A percentile compares a stretch with the other conserved stretches of the same genome.
phyloP scores from a whole-genome alignment of 2,797 vertebrate genomes.

The Hyperoplus immaculatus region DNA sequence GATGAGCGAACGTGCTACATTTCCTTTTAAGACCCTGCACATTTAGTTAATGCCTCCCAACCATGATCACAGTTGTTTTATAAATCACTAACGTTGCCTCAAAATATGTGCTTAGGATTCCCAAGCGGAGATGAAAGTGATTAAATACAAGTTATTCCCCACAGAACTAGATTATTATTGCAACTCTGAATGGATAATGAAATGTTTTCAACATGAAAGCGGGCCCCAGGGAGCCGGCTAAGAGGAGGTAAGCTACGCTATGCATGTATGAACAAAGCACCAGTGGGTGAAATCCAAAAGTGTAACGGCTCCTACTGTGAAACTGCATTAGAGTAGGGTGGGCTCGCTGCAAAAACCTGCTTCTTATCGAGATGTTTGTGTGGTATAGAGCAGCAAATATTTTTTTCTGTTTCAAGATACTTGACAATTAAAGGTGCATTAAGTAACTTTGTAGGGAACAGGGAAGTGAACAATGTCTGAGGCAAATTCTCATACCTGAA shows the following conservation, averaged over 20 bases:
- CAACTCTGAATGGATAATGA: slow-evolving; percentile 61
- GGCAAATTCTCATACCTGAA: too few species aligned
- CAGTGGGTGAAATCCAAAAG: slow-evolving; percentile 11
- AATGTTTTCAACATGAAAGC: slow-evolving; percentile 61
- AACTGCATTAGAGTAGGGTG: background rate
- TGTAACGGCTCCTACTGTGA: slow-evolving; percentile 12
- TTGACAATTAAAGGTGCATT: too few species aligned
- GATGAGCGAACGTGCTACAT: background rate
- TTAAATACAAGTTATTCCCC: slow-evolving; percentile 49
- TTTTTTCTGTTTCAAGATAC: too few species aligned
- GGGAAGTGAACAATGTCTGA: too few species aligned
- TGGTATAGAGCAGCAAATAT: background rate
- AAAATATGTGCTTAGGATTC: slow-evolving; percentile 32
- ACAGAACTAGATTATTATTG: slow-evolving; percentile 43
- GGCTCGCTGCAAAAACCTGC: background rate
- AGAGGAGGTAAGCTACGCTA: slow-evolving; percentile 14
- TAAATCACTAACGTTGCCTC: slow-evolving; percentile 29
- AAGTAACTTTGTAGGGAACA: too few species aligned
- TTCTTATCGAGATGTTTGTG: background rate
- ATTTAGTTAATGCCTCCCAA: slow-evolving; percentile 19
- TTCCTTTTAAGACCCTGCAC: background rate
- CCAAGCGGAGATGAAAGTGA: slow-evolving; percentile 50
- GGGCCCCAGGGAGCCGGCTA: slow-evolving; percentile 32
- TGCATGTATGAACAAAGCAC: slow-evolving; percentile 33
- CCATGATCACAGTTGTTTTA: slow-evolving; percentile 25